Percentiles rank a stretch among this genome's conserved stretches.
These are phyloP conservation scores for Aplocera efformata DNA, from an alignment of 2,888 invertebrate species.

Conservation along the genomic window DNA sequence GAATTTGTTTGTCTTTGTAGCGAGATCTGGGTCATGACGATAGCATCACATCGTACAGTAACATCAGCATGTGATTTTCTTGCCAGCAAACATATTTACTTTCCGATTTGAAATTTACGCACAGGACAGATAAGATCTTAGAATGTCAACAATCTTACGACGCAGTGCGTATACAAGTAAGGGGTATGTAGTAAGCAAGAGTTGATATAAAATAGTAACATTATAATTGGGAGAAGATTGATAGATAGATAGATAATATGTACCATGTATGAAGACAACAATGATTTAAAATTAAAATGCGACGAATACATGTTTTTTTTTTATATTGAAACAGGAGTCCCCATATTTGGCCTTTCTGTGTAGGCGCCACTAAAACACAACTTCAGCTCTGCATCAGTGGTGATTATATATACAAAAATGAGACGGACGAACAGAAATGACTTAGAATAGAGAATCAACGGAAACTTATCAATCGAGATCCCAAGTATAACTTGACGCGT, in stretches of 20 bases:
- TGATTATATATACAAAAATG: slow-evolving; percentile 12
- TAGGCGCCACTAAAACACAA: too few relatives aligned
- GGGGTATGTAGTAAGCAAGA: background rate
- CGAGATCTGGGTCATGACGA: slow-evolving; percentile 27
- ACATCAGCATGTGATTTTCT: slow-evolving; percentile 18
- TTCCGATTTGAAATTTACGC: slow-evolving; percentile 8
- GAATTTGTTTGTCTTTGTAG: slow-evolving; percentile 29
- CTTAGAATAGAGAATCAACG: slow-evolving; percentile 33
- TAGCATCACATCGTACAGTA: slow-evolving; percentile 15
- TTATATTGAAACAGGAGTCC: too few relatives aligned
- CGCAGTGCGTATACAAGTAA: too few relatives aligned
- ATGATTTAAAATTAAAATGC: too few relatives aligned
- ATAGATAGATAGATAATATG: too few relatives aligned
- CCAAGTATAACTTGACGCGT: slow-evolving; percentile 42
- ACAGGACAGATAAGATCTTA: slow-evolving; percentile 5
- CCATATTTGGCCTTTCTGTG: too few relatives aligned
- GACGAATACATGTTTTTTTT: too few relatives aligned
- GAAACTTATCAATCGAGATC: slow-evolving; percentile 48
- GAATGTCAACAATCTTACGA: slow-evolving; percentile 2
- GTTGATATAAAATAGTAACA: too few relatives aligned
- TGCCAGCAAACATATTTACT: slow-evolving; percentile 5
- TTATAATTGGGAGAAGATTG: too few relatives aligned
- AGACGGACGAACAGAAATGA: slow-evolving; percentile 31
- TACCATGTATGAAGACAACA: too few relatives aligned
- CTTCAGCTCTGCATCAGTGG: too few relatives aligned